A percentile compares a stretch with the other conserved stretches of the same genome.
Conservation (phyloP, 2,113 vertebrate species). For the Heterotis niloticus region DNA sequence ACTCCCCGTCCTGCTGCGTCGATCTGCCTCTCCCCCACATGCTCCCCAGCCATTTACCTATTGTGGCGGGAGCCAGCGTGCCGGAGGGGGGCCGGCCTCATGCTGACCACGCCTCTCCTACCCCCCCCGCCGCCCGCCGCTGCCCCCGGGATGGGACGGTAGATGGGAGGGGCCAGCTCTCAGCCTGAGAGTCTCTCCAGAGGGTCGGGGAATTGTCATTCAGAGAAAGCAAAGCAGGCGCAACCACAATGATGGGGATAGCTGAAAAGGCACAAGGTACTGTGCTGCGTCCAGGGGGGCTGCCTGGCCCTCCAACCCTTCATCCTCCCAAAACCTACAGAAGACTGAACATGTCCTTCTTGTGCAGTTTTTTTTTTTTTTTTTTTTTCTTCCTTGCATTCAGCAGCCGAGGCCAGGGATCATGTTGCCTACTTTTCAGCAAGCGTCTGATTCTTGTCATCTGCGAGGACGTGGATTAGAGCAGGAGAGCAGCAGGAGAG, state of each 20-base stretch:
- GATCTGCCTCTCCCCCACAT: conserved; percentile 45
- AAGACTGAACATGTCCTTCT: background rate
- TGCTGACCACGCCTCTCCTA: conserved; percentile 1
- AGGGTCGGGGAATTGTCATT: conserved; percentile 30
- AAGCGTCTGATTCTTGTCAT: background rate
- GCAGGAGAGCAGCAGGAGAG: background rate
- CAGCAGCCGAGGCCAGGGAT: background rate
- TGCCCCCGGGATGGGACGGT: conserved; percentile 59
- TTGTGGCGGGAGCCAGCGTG: conserved; percentile 61
- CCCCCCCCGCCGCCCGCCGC: conserved; percentile 11
- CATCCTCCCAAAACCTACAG: too few species aligned
- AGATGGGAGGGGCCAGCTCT: conserved; percentile 57
- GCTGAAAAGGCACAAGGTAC: background rate
- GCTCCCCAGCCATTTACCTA: conserved; percentile 54
- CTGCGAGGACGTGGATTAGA: background rate
- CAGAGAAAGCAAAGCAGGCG: conserved; percentile 8
- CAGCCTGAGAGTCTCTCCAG: conserved; percentile 41
- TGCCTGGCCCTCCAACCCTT: background rate
- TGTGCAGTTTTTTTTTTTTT: background rate
- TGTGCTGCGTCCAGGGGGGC: background rate
- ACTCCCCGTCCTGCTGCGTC: conserved; percentile 32
- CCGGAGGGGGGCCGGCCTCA: conserved; percentile 32
- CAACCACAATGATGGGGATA: background rate
- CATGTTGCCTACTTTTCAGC: background rate
- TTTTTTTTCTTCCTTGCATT: background rate